Evolutionary conservation across 2,888 invertebrate species (phyloP), one percentile per base, ranked within the genome.

Genomic region (Pandemis corylana): DNA sequence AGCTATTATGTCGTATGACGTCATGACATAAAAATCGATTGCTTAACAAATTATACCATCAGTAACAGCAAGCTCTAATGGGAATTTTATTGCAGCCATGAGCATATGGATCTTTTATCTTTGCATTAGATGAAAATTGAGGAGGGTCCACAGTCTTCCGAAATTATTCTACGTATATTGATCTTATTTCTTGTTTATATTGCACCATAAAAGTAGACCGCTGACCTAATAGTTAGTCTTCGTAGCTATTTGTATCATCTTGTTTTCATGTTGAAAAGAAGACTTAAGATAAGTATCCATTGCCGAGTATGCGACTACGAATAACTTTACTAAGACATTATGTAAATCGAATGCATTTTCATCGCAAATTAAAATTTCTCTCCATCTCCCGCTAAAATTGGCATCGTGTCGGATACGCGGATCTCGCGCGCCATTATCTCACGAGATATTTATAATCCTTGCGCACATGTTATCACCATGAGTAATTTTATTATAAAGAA

Each of bases 381-480:
- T 67, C 12, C 41, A 67, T 71, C 28, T 28, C 56, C 53, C 10
- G 53, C 70, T 67, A 71, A 75, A 67, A 56, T 63, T 67, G 46
- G 62, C 70, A 67, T 53, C 53, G 63, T 56, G 20, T 61, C 28
- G 51, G 44, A 70, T 75, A 56, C 56, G 66, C 42, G 51, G 44
- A 70, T 75, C 63, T 67, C 62, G 53, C 53, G 46, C 42, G 68
- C 59, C 79, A 79, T 83, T 86, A 83, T 85, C 83, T 82, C 81
- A 81, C 77, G 67, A 78, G 78, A 75, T 87, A 87, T 86, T 87
- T 86, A 82, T 83, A 82, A 66, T 65, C 65, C 46, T 59, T 73
- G 69, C n/a, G 56, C 64, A 44, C 65, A 61, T 59, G 76, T 73
- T 69, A 72, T 70, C 72, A 53, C 28, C 59, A 68, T 51, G 51